Evolutionary conservation across 1,140 invertebrate genomes (phyloP), one percentile per base, ranked within the genome.

Genomic region (Lithobius niger): DNA sequence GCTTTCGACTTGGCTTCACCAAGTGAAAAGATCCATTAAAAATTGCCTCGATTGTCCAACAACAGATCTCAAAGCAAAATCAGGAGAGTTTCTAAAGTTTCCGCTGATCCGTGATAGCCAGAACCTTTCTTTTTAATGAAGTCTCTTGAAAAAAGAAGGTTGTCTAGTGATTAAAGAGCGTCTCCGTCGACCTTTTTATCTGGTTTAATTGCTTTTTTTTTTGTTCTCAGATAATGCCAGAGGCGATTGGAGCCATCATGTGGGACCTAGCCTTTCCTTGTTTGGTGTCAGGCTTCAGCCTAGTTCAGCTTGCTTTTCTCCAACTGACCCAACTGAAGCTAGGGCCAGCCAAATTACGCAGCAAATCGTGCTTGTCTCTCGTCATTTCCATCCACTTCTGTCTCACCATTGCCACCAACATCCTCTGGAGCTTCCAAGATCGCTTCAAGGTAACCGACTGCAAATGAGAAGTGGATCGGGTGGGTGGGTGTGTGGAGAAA

Each of bases 261-360:
- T 79, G 77, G 77, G 78, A 79, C 60, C 65, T 79, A 52, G 78
- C 77, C 55, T 79, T 77, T 66, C 78, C 78, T 19, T 78, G 77
- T 60, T 66, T 81, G 52, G 74, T 77, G 19, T 77, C 78, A 42
- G 77, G 77, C 21, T 78, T 80, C 63, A 74, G 76, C 55, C 69
- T 80, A 49, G 72, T 79, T 54, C 78, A 80, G 63, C 64, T 80
- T 55, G 75, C 77, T 25, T 78, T 79, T 53, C 66, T 77, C 22
- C 77, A 79, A 59, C 62, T 79, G 52, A 79, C 78, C 42, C 76
- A 77, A 74, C 62, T 78, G 28, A 75, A 76, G 54, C 67, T 77
- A 44, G 75, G 73, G 16, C 74, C 75, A 22, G 69, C 74, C 56
- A 71, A 68, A 31, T 63, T 79, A 49, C 69, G 74, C 27, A 74